Evolutionary conservation across 2,888 invertebrate species (phyloP), one percentile per base, ranked within the genome.

Genomic region (Parelbella ahira): DNA sequence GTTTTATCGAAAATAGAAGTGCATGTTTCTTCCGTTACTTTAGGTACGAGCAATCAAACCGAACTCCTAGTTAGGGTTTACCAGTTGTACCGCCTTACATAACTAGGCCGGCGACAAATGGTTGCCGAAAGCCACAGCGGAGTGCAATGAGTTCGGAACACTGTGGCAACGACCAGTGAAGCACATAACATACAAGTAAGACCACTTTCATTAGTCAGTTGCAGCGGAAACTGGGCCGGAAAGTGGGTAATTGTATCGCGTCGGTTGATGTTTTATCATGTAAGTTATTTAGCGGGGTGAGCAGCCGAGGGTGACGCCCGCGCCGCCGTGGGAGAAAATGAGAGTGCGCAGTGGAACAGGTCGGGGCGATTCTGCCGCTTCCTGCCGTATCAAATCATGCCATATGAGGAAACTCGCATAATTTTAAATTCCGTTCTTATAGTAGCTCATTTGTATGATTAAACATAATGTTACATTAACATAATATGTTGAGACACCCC

Each of bases 221-320:
- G 25, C 25, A 47, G 41, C 50, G 53, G 52, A 53, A 56, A 48
- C 51, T 45, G 49, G 52, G 49, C 59, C 68, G 66, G 63, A 66
- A 62, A 71, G 60, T 67, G 56, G 58, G 60, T 66, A 65, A 67
- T 65, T 64, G 59, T 58, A 42, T 47, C 48, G 48, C 53, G 50
- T 49, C 49, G 48, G 38, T 51, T 52, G 52, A 51, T 56, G 49
- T 50, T 54, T 57, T 54, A 47, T 48, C 54, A 53, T 49, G 60
- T 54, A 53, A 58, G 56, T 53, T 49, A 54, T 55, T 60, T 54
- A 54, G 50, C 53, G 58, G 63, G 80, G 81, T 80, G 80, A 47
- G 45, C 81, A 74, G 41, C 65, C 53, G 61, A 78, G 76, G 68
- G 68, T 84, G 76, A 81, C 77, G 63, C 50, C n/a, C n/a, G 15